These are phyloP conservation scores for Torymus tubicola DNA, from an alignment of 2,888 invertebrate species.

Conservation along the genomic window DNA sequence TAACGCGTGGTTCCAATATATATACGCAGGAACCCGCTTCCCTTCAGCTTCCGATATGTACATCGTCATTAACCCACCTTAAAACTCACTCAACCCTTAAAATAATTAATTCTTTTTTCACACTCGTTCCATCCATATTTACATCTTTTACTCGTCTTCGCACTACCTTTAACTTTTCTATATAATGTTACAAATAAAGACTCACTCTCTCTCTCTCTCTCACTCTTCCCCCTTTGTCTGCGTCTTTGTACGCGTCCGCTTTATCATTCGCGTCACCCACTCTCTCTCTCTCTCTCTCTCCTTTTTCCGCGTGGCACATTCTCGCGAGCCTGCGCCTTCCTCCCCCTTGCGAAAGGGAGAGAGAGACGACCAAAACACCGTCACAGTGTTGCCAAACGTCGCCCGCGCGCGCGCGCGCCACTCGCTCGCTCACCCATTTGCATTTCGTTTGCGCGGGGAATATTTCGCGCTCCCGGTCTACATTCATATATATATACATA, in stretches of 20 bases:
- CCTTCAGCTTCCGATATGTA: too few species aligned
- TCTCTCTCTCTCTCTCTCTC: slow-evolving; percentile 37
- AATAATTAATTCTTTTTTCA: too few species aligned
- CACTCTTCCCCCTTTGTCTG: slow-evolving; percentile 32
- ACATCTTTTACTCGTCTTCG: too few species aligned
- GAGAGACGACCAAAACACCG: slow-evolving; percentile 59
- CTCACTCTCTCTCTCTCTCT: too few species aligned
- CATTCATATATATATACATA: background rate
- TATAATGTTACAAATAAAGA: too few species aligned
- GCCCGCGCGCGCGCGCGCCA: slow-evolving; percentile 69
- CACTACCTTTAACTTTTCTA: too few species aligned
- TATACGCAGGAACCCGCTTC: too few species aligned
- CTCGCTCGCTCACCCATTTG: slow-evolving; percentile 71
- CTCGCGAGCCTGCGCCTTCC: slow-evolving; percentile 56
- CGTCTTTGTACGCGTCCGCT: slow-evolving; percentile 42
- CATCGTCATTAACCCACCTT: slow-evolving; percentile 1
- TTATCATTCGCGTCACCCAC: slow-evolving; percentile 52
- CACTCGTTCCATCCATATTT: too few species aligned
- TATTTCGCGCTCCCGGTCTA: slow-evolving; percentile 68
- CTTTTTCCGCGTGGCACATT: slow-evolving; percentile 51
- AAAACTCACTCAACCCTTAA: too few species aligned
- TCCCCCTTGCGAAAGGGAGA: slow-evolving; percentile 11
- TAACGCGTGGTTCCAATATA: too few species aligned
- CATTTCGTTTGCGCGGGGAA: slow-evolving; percentile 73
- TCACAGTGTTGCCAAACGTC: slow-evolving; percentile 75